Conservation (phyloP, 2,888 invertebrate species). For the Rhyacophila evoluta region DNA sequence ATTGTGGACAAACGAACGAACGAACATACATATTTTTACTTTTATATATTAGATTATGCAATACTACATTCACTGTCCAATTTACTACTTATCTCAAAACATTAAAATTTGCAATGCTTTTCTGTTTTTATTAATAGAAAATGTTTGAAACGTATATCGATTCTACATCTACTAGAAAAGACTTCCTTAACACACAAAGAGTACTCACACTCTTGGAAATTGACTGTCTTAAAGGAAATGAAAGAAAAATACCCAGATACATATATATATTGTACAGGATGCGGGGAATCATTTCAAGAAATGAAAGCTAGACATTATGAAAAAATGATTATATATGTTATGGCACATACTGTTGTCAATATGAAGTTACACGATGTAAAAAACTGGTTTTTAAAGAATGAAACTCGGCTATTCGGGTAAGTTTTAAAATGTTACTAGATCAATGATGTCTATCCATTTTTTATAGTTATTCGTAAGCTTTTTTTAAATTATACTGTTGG, state of each 20-base stretch:
- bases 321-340: conserved; percentile 35
- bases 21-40: too few species aligned
- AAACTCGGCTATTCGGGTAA: conserved; percentile 40
- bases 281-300: conserved; percentile 15
- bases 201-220: conserved; percentile 28
- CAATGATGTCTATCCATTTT: too few species aligned
- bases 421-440: too few species aligned
- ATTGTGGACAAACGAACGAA: too few species aligned
- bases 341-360: conserved; percentile 34
- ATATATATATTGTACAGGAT: conserved; percentile 32
- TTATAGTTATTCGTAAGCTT: too few species aligned
- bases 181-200: not conserved
- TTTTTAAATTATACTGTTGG: too few species aligned
- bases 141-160: conserved; percentile 25
- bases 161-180: conserved; percentile 33
- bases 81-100: too few species aligned
- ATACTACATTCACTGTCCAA: too few species aligned
- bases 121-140: conserved; percentile 21
- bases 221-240: not conserved
- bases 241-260: conserved; percentile 33
- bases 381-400: conserved; percentile 37
- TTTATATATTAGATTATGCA: too few species aligned
- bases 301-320: conserved; percentile 39
- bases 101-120: too few species aligned
- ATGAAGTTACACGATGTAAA: conserved; percentile 9